A percentile compares a stretch with the other conserved stretches of the same genome.
phyloP scores from a whole-genome alignment of 30 jellyfish, hydroid and myxozoan genomes.

The Aurelia sp. region DNA sequence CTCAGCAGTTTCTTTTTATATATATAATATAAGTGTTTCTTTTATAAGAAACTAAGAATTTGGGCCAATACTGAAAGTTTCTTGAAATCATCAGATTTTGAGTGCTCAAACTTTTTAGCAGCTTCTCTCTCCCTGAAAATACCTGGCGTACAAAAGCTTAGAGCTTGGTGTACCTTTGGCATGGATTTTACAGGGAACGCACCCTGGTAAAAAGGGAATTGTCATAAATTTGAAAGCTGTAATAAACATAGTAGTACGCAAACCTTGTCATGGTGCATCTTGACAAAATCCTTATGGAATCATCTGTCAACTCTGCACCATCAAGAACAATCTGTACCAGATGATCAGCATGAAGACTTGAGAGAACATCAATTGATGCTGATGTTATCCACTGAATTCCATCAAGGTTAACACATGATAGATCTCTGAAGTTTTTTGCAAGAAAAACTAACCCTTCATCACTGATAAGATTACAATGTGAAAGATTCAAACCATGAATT shows the following conservation, averaged over 20 bases:
- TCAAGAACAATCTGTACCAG: constrained; percentile 74
- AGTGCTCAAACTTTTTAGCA: too few species aligned
- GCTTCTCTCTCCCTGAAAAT: too few species aligned
- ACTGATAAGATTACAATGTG: constrained; percentile 81
- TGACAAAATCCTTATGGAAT: constrained; percentile 54
- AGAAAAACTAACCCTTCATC: constrained; percentile 86
- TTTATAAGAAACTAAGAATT: too few species aligned
- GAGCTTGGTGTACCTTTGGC: too few species aligned
- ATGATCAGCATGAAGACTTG: constrained; percentile 30
- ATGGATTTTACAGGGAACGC: too few species aligned
- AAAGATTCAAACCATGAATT: constrained; percentile 48
- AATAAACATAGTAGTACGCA: not conserved
- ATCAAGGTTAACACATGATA: constrained; percentile 68
- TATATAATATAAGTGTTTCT: too few species aligned
- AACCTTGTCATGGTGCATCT: constrained; percentile 69
- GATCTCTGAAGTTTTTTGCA: constrained; percentile 69
- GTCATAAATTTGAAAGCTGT: not conserved
- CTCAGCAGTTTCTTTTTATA: too few species aligned
- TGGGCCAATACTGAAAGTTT: too few species aligned
- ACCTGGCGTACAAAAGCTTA: too few species aligned
- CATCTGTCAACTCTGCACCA: constrained; percentile 88
- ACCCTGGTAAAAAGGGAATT: too few species aligned
- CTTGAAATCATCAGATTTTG: too few species aligned
- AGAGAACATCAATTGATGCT: constrained; percentile 65
- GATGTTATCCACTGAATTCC: constrained; percentile 92